phyloP scores from a whole-genome alignment of 2,797 vertebrate genomes.

The Kryptolebias ocellatus region DNA sequence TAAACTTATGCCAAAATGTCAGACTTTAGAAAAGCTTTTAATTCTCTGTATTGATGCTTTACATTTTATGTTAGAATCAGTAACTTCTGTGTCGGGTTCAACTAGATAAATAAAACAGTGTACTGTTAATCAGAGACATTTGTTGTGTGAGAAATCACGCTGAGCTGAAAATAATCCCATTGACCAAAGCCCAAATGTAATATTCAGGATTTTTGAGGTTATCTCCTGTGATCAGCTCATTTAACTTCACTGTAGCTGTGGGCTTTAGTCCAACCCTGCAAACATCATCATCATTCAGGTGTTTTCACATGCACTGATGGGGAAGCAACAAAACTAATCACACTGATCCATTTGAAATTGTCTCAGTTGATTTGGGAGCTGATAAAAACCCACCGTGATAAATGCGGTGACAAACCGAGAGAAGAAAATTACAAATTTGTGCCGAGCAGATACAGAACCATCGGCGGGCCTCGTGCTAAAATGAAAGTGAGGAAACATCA shows the following conservation, averaged over 20 bases:
- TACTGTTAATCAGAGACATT: not conserved
- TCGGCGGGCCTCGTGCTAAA: constrained; percentile 32
- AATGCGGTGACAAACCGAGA: constrained; percentile 55
- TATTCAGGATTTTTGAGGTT: not conserved
- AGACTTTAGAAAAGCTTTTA: not conserved
- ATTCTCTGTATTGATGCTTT: not conserved
- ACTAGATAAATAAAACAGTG: not conserved
- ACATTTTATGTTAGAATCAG: too few species aligned
- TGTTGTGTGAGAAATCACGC: not conserved
- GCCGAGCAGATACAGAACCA: constrained; percentile 52
- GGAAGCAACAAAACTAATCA: constrained; percentile 2
- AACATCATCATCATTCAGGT: constrained; percentile 46
- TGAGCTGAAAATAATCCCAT: not conserved
- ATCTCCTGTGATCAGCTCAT: constrained; percentile 40
- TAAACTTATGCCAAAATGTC: too few species aligned
- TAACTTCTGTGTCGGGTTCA: not conserved
- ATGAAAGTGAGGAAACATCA: constrained; percentile 57
- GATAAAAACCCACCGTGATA: constrained; percentile 41
- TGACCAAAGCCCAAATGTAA: constrained; percentile 7
- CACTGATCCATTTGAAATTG: constrained; percentile 56
- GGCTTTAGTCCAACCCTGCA: constrained; percentile 18
- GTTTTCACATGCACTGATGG: constrained; percentile 19
- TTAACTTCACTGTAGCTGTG: constrained; percentile 22
- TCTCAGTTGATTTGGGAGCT: constrained; percentile 49
- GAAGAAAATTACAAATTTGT: constrained; percentile 64